Conservation (phyloP, 2,888 invertebrate genomes). For the Notodonta ziczac region DNA sequence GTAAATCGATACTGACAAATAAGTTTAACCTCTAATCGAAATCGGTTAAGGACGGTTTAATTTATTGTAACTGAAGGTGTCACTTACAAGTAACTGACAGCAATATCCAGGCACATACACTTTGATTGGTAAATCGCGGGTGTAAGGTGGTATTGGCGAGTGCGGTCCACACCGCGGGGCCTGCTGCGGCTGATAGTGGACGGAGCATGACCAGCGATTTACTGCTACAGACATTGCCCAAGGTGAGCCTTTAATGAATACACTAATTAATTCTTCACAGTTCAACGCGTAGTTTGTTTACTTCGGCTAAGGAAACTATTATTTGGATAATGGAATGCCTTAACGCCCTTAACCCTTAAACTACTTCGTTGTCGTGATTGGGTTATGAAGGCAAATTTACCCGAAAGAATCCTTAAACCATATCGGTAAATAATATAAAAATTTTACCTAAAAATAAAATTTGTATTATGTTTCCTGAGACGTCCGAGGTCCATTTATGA, state of each 20-base stretch:
- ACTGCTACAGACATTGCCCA: slow-evolving; percentile 13
- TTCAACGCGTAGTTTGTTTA: neutral
- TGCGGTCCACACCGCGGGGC: neutral
- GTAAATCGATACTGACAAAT: too few relatives aligned
- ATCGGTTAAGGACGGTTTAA: too few relatives aligned
- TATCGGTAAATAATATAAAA: too few relatives aligned
- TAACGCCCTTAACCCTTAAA: neutral
- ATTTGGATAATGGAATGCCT: slow-evolving; percentile 1
- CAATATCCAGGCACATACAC: slow-evolving; percentile 16
- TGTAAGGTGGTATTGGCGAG: neutral
- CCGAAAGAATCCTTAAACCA: neutral
- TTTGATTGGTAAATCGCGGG: neutral
- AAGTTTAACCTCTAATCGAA: too few relatives aligned
- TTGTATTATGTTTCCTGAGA: too few relatives aligned
- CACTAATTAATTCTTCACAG: slow-evolving; percentile 11
- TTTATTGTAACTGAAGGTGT: too few relatives aligned
- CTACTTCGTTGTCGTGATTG: neutral
- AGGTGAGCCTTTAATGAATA: slow-evolving; percentile 13
- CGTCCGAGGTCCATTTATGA: too few relatives aligned
- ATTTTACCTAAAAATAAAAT: too few relatives aligned
- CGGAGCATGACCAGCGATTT: slow-evolving; percentile 8
- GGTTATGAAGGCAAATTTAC: neutral
- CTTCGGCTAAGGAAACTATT: neutral
- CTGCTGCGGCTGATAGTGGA: neutral
- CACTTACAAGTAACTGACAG: slow-evolving; percentile 12